These are phyloP conservation scores for Zaprionus taronus DNA, from an alignment of 1,140 invertebrate species.

Conservation along the genomic window DNA sequence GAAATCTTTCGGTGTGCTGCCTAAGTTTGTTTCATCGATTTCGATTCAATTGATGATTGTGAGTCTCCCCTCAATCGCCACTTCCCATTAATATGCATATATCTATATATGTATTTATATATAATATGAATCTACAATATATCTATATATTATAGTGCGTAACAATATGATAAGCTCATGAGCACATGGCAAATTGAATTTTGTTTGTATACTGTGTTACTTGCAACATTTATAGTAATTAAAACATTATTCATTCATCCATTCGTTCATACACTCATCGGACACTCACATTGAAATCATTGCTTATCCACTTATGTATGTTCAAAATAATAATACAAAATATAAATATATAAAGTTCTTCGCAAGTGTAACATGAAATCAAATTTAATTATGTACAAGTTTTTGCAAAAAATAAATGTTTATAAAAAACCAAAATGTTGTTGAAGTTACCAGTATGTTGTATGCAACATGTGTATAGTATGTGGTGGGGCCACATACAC, in stretches of 20 bases:
- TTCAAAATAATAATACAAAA: slow-evolving; percentile 45
- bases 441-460: background rate
- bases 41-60: slow-evolving; percentile 55
- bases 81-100: slow-evolving; percentile 1
- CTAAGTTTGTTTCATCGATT: slow-evolving; percentile 33
- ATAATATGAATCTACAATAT: slow-evolving; percentile 20
- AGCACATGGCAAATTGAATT: slow-evolving; percentile 46
- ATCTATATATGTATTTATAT: slow-evolving; percentile 19
- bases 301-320: slow-evolving; percentile 47
- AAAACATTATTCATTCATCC: slow-evolving; percentile 41
- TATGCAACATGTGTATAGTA: background rate
- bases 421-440: slow-evolving; percentile 64
- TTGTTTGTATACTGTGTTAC: slow-evolving; percentile 54
- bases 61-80: slow-evolving; percentile 24
- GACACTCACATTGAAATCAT: slow-evolving; percentile 16
- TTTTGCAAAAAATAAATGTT: slow-evolving; percentile 81
- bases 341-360: slow-evolving; percentile 20
- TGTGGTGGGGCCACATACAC: too few relatives aligned
- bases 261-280: slow-evolving; percentile 31
- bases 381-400: slow-evolving; percentile 63
- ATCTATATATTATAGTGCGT: slow-evolving; percentile 25
- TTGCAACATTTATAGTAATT: slow-evolving; percentile 29
- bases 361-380: slow-evolving; percentile 53
- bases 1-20: slow-evolving; percentile 56
- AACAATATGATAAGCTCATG: slow-evolving; percentile 44